Conservation (phyloP, 2,797 vertebrate genomes). For the Acanthornis magna region DNA sequence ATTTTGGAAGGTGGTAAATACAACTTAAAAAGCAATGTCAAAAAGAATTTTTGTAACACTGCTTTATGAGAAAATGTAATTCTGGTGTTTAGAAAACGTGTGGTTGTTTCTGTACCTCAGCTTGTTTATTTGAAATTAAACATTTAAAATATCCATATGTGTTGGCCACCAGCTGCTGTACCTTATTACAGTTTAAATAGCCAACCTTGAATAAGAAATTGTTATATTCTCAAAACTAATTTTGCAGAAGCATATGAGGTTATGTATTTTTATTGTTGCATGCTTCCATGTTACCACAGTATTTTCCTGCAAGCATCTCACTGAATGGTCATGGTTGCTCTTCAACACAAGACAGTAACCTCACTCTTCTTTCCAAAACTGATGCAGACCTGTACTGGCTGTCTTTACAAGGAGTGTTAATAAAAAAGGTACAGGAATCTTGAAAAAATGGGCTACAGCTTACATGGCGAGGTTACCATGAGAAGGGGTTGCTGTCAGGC, state of each 20-base stretch:
- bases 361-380: not conserved
- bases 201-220: not conserved
- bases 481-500: not conserved
- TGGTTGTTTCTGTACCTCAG: not conserved
- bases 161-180: not conserved
- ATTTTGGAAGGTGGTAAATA: conserved; percentile 22
- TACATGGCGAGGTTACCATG: not conserved
- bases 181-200: not conserved
- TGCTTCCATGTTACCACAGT: not conserved
- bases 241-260: not conserved
- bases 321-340: not conserved
- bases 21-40: not conserved
- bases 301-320: not conserved
- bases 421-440: not conserved
- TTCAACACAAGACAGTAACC: not conserved
- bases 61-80: not conserved
- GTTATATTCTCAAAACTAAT: not conserved
- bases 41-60: not conserved
- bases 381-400: not conserved
- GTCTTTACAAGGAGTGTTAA: not conserved
- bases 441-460: not conserved
- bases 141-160: not conserved
- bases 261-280: not conserved
- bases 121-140: not conserved
- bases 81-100: not conserved